Conservation (phyloP, 2,888 invertebrate genomes). For the Drosophila formosana region DNA sequence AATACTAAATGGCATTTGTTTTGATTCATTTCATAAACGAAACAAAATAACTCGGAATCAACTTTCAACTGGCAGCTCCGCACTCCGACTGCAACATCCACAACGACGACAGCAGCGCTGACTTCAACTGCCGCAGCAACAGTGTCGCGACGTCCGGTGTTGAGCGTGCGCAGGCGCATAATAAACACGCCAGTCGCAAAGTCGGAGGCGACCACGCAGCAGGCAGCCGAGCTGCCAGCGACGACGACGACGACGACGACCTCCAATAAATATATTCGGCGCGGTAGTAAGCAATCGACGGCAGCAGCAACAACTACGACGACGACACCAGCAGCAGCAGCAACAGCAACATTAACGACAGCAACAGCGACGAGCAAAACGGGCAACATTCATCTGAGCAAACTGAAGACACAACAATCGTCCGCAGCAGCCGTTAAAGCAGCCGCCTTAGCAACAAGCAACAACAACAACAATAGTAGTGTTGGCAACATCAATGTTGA, state of each 20-base stretch:
- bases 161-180: constrained; percentile 83
- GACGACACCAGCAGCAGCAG: constrained; percentile 33
- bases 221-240: constrained; percentile 60
- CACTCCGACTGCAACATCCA: constrained; percentile 42
- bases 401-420: constrained; percentile 56
- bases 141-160: constrained; percentile 80
- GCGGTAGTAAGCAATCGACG: constrained; percentile 66
- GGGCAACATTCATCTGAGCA: constrained; percentile 47
- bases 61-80: constrained; percentile 54
- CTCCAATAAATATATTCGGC: constrained; percentile 75
- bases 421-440: too few species aligned
- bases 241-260: constrained; percentile 57
- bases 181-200: constrained; percentile 68
- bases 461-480: constrained; percentile 48
- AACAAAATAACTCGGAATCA: constrained; percentile 7
- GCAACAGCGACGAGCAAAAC: constrained; percentile 29
- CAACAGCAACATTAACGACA: constrained; percentile 39
- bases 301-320: constrained; percentile 47
- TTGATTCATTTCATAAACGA: background rate
- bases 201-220: constrained; percentile 51
- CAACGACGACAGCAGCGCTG: constrained; percentile 48
- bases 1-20: constrained; percentile 2
- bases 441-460: constrained; percentile 35
- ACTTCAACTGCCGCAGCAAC: constrained; percentile 41
- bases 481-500: constrained; percentile 45